Conservation (phyloP, 2,797 vertebrate species). For the Cichlasoma orientale region DNA sequence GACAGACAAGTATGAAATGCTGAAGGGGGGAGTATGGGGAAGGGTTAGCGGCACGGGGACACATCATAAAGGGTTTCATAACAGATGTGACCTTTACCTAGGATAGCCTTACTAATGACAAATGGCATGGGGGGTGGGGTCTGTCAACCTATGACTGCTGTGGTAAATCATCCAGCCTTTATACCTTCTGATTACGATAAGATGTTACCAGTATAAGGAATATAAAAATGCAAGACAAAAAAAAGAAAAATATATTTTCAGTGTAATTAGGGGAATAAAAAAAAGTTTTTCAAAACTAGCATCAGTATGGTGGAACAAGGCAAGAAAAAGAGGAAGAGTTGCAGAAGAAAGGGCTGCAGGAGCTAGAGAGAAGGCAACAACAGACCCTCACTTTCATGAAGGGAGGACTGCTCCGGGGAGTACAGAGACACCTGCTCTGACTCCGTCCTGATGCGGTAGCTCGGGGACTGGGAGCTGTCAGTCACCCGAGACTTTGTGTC, state of each 20-base stretch:
- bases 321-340: neutral
- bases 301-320: neutral
- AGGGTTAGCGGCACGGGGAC: constrained; percentile 1
- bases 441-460: constrained; percentile 89
- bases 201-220: constrained; percentile 3
- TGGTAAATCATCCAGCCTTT: constrained; percentile 26
- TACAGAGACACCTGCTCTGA: constrained; percentile 89
- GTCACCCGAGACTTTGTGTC: constrained; percentile 86
- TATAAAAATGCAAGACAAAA: constrained; percentile 1
- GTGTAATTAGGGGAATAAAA: neutral
- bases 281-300: neutral
- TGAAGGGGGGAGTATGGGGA: neutral
- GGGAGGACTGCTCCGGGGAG: constrained; percentile 93
- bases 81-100: constrained; percentile 63
- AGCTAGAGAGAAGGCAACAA: constrained; percentile 77
- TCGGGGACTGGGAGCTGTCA: constrained; percentile 86
- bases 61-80: constrained; percentile 47
- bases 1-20: constrained; percentile 11
- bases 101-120: constrained; percentile 54
- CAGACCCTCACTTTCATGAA: constrained; percentile 99
- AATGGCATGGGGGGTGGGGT: constrained; percentile 4
- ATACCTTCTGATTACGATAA: constrained; percentile 24
- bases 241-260: neutral
- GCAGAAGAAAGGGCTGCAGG: constrained; percentile 12
- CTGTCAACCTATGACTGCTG: constrained; percentile 16